Percentiles rank a stretch among this genome's conserved stretches.
These are phyloP conservation scores for Pilophorus perplexus DNA, from an alignment of 2,888 invertebrate genomes.

Conservation along the genomic window DNA sequence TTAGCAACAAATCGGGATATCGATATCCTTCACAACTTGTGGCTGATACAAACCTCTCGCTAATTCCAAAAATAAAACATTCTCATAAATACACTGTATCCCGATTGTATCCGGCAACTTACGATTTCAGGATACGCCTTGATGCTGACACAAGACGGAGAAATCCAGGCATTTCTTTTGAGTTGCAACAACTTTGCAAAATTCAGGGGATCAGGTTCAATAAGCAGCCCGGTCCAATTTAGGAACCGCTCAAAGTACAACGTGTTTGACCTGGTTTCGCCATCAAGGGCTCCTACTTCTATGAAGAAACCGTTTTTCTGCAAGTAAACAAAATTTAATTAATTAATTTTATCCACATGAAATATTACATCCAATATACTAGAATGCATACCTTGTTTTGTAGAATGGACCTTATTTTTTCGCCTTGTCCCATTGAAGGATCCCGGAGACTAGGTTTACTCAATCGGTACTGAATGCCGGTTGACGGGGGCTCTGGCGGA, in stretches of 20 bases:
- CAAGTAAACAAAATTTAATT: conserved; percentile 43
- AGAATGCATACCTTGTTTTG: conserved; percentile 53
- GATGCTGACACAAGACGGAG: conserved; percentile 56
- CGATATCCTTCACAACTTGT: too few relatives aligned
- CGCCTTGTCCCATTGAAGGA: conserved; percentile 52
- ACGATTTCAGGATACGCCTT: conserved; percentile 53
- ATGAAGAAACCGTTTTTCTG: conserved; percentile 57
- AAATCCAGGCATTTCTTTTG: conserved; percentile 54
- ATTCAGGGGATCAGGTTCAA: conserved; percentile 58
- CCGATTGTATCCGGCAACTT: too few relatives aligned
- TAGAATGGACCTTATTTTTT: conserved; percentile 52
- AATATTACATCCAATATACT: too few relatives aligned
- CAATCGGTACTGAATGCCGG: conserved; percentile 46
- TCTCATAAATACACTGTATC: too few relatives aligned
- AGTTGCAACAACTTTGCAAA: conserved; percentile 54
- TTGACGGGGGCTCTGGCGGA: conserved; percentile 44
- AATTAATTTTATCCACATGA: too few relatives aligned
- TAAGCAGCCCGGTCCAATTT: conserved; percentile 56
- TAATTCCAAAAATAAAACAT: too few relatives aligned
- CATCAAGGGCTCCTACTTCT: conserved; percentile 59
- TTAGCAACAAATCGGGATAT: too few relatives aligned
- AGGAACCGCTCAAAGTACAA: conserved; percentile 55
- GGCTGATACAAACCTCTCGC: too few relatives aligned
- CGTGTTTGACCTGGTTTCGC: conserved; percentile 58
- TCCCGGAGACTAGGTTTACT: conserved; percentile 48